Evolutionary conservation across 2,113 vertebrate species (phyloP), one percentile per base, ranked within the genome.

Genomic region (Paramisgurnus dabryanus): DNA sequence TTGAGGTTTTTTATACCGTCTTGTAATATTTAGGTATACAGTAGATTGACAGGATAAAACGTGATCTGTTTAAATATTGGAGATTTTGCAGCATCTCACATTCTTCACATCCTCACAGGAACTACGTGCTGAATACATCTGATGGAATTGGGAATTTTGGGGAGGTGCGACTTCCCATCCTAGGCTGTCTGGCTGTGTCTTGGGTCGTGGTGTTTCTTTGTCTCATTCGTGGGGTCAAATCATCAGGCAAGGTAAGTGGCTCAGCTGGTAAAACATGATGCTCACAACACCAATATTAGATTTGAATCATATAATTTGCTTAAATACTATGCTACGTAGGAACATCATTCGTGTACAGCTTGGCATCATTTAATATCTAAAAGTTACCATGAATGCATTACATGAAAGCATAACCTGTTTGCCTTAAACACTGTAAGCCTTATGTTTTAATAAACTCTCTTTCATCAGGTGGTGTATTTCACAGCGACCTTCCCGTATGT

Each of bases 121-220:
- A 94, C 65, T 96, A 98, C 0, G 98, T 99, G 79, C 89, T 99
- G 82, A 91, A 96, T 86, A 92, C 98, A 77, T 98, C 98, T 0
- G 94, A 96, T 4, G 96, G 95, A 87, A 99, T 99, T 0, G 98
- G 97, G 49, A 94, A 95, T 89, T 95, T 99, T 39, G 98, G 98
- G 1, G 95, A 98, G 80, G 95, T 99, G 72, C 94, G 95, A 40
- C 90, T 98, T 39, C 97, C 98, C 4, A 94, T 99, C 47, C 92
- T 99, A 22, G 98, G 98, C 72, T 99, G 98, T 85, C 92, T 99
- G 0, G 94, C 94, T 0, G 76, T 98, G 73, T 97, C 98, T 85
- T 99, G 98, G 98, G 69, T 95, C 4, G 96, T 99, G 0, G 97
- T 99, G 84, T 99, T 99, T 90, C 96, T 99, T 87, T 99, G 98